These are phyloP conservation scores for Engraulis encrasicolus DNA, from an alignment of 2,113 vertebrate genomes.

Conservation along the genomic window DNA sequence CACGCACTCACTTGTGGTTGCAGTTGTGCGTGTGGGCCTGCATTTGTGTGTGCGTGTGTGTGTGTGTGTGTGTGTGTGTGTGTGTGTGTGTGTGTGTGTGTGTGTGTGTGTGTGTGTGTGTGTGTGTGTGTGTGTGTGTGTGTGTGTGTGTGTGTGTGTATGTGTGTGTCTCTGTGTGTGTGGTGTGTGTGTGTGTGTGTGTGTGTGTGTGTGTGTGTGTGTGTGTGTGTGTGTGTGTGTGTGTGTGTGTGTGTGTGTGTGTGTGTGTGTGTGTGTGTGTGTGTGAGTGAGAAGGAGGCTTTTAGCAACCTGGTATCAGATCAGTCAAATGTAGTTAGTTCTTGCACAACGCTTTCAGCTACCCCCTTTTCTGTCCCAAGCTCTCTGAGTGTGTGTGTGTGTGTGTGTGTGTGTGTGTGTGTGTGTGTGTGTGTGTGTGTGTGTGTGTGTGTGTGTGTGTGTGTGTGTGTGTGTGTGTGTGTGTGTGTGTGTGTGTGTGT, in stretches of 20 bases:
- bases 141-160: background rate
- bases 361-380: background rate
- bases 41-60: background rate
- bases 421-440: too few relatives aligned
- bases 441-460: too few relatives aligned
- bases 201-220: background rate
- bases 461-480: too few relatives aligned
- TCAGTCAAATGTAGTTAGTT: constrained; percentile 1
- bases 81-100: background rate
- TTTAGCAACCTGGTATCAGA: background rate
- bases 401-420: too few relatives aligned
- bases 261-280: background rate
- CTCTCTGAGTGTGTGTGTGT: too few relatives aligned
- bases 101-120: background rate
- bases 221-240: background rate
- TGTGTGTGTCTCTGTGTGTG: background rate
- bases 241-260: background rate
- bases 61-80: constrained; percentile 7
- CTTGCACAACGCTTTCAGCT: background rate
- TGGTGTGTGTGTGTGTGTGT: too few relatives aligned
- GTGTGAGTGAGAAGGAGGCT: background rate
- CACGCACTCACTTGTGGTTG: too few relatives aligned
- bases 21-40: constrained; percentile 6
- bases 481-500: too few relatives aligned
- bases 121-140: background rate